Evolutionary conservation across 1,140 invertebrate species (phyloP).

Genomic region (Adoxophyes honmai): DNA sequence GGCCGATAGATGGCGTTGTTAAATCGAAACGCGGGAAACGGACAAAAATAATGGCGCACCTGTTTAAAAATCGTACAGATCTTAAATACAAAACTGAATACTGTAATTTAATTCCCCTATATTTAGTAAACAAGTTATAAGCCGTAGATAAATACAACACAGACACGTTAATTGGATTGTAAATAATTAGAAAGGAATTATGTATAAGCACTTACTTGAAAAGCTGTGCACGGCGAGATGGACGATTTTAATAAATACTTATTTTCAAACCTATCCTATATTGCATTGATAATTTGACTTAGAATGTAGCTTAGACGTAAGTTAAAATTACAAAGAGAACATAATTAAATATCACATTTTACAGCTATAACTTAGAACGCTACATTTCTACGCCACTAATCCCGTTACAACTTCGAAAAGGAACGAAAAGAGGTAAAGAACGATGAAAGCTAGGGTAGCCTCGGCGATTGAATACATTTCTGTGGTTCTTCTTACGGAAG

Average conservation of each 20-base stretch:
- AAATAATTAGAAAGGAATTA: neutral
- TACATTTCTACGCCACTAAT: conserved; percentile 46
- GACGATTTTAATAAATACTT: conserved; percentile 8
- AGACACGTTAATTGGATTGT: conserved; percentile 11
- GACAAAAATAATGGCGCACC: neutral
- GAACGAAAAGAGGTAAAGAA: conserved; percentile 67
- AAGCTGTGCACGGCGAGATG: conserved; percentile 3
- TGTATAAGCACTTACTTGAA: conserved; percentile 7
- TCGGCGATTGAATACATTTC: conserved; percentile 71
- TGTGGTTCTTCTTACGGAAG: conserved; percentile 35
- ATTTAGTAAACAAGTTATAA: no score
- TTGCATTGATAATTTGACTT: conserved; percentile 64
- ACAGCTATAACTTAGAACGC: conserved; percentile 22
- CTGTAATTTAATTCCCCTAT: no score
- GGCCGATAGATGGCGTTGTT: neutral
- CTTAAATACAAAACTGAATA: no score
- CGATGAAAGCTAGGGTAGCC: conserved; percentile 62
- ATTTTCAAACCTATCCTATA: conserved; percentile 19
- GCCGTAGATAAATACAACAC: no score
- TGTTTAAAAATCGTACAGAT: no score
- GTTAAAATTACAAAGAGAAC: conserved; percentile 29
- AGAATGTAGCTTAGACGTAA: conserved; percentile 17
- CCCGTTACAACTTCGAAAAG: conserved; percentile 68
- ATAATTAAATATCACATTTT: conserved; percentile 57
- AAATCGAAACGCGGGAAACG: neutral